Base-by-base conservation (phyloP, 2,113 vertebrate species). In the Petrocephalus microphthalmus region DNA sequence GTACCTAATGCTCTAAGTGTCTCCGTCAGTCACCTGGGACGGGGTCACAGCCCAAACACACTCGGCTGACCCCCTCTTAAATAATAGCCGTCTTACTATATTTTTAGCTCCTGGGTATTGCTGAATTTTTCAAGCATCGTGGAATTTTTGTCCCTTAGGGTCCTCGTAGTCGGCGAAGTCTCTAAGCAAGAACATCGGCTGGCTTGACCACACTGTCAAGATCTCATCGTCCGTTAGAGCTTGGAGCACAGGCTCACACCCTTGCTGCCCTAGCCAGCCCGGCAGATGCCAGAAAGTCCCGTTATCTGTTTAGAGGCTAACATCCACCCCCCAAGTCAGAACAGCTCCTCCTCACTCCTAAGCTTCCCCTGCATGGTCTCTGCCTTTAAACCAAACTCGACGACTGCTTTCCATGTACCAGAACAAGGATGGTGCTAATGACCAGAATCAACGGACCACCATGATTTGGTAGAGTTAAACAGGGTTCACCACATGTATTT, bases 401-500 rank as follows among this genome's bases (percentile, higher is more conserved):
- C 13, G 64, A 71, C 19, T 51, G 45, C 54, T 88, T 78, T 87
- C 60, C 64, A 84, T 7, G n/a, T 19, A 85, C 60, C 17, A 42
- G 29, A 88, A n/a, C 19, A 64, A 15, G 33, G 64, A 71, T 33
- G 17, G 56, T 47, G 47, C 11, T 49, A 53, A 45, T 86, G 85
- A 89, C 52, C 45, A 29, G 19, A 56, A 25, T 45, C 60, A 19
- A 45, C 33, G 84, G 78, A 45, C 83, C 78, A 22, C 86, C 15
- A 56, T 47, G 29, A 15, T 33, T 37, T 74, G 86, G 20, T 42
- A 42, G 45, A 3, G n/a, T 37, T 54, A 45, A 67, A n/a, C 57
- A 88, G 83, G 20, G 67, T 29, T 37, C 67, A 37, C 67, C 91
- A 87, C 88, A 47, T 49, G 47, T 49, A 29, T 67, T n/a, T 29